A percentile compares a stretch with the other conserved stretches of the same genome.
Evolutionary conservation across 2,888 invertebrate species (phyloP).

Genomic region (Diplazon laetatorius): DNA sequence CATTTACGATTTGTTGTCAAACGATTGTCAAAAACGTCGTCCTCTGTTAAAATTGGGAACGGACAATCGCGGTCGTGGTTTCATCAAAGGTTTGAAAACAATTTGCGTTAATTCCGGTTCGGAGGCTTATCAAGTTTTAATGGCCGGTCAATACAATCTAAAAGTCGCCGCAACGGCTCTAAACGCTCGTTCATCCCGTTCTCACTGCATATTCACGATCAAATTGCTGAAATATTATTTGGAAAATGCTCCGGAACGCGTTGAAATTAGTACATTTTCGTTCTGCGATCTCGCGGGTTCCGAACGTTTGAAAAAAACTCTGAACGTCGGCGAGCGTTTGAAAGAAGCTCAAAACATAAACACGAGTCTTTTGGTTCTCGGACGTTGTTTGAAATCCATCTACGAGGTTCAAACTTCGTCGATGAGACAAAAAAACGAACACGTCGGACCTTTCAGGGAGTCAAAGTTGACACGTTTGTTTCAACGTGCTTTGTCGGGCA

Average conservation of each 20-base stretch:
- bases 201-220: conserved; percentile 95
- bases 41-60: conserved; percentile 76
- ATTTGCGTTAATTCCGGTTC: conserved; percentile 88
- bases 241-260: conserved; percentile 73
- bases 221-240: conserved; percentile 87
- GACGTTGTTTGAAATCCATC: conserved; percentile 89
- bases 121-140: conserved; percentile 94
- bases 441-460: conserved; percentile 87
- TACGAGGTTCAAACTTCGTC: conserved; percentile 81
- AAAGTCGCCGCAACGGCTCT: conserved; percentile 92
- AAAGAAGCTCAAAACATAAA: conserved; percentile 96
- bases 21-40: conserved; percentile 75
- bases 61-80: conserved; percentile 75
- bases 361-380: conserved; percentile 92
- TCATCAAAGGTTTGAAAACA: conserved; percentile 82
- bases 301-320: conserved; percentile 92
- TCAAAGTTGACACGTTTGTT: conserved; percentile 95
- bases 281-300: conserved; percentile 98
- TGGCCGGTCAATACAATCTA: conserved; percentile 91
- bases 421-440: conserved; percentile 74
- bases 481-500: conserved; percentile 91
- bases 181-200: conserved; percentile 93
- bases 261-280: conserved; percentile 78
- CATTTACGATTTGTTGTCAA: conserved; percentile 91
- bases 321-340: conserved; percentile 90